Evolutionary conservation across 2,113 vertebrate genomes (phyloP).

Genomic region (Atlantisia rogersi): DNA sequence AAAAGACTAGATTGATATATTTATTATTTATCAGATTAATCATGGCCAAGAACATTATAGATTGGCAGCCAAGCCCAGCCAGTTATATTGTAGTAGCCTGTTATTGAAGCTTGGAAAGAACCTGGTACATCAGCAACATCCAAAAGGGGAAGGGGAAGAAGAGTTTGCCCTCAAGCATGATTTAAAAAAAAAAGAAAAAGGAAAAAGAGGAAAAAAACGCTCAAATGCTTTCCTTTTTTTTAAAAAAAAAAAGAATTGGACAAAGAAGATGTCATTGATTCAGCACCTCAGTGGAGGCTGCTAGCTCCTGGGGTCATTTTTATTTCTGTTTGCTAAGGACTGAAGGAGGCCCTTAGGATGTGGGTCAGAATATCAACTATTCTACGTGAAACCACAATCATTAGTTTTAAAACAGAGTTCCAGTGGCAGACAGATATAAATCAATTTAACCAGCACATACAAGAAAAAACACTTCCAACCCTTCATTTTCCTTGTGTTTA

Average conservation of each 20-base stretch:
- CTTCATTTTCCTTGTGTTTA: not conserved
- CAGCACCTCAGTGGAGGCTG: conserved; percentile 70
- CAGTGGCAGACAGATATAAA: conserved; percentile 37
- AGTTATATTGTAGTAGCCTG: conserved; percentile 66
- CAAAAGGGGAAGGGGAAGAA: not conserved
- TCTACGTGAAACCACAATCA: conserved; percentile 35
- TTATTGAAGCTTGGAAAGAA: conserved; percentile 58
- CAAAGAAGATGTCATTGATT: conserved; percentile 74
- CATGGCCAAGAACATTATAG: conserved; percentile 90
- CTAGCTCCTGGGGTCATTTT: conserved; percentile 81
- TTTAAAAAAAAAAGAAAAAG: not conserved
- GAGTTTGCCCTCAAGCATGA: conserved; percentile 62
- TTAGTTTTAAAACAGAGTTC: conserved; percentile 50
- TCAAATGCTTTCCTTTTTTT: not conserved
- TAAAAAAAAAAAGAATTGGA: not conserved
- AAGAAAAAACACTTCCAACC: not conserved
- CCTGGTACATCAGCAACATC: conserved; percentile 53
- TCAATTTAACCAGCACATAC: conserved; percentile 6
- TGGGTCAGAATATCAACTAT: conserved; percentile 55
- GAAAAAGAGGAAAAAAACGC: not conserved
- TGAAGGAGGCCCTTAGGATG: conserved; percentile 64
- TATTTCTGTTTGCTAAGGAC: conserved; percentile 80
- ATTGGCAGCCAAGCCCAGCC: conserved; percentile 84
- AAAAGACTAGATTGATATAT: conserved; percentile 99
- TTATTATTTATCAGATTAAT: conserved; percentile 99